These are phyloP conservation scores for Microtus californicus DNA, from an alignment of 2,797 vertebrate species.

Conservation along the genomic window DNA sequence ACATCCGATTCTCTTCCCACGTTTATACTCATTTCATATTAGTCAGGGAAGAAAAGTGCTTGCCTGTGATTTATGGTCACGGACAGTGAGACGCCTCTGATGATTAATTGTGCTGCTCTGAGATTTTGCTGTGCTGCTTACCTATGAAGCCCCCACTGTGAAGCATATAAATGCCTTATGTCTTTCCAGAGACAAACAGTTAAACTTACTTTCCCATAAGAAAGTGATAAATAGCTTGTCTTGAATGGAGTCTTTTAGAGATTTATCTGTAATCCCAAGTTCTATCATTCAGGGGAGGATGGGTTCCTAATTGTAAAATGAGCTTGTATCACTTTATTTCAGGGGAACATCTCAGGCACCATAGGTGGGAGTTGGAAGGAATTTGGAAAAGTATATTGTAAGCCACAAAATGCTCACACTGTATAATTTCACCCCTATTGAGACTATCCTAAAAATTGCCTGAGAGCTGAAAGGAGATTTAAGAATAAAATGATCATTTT, in stretches of 20 bases:
- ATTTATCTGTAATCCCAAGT: conserved; percentile 11
- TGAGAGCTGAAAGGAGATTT: background rate
- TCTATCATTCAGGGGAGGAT: background rate
- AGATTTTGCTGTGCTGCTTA: conserved; percentile 73
- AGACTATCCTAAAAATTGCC: background rate
- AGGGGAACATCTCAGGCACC: background rate
- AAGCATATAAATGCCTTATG: conserved; percentile 80
- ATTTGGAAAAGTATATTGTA: background rate
- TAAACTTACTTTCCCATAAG: conserved; percentile 66
- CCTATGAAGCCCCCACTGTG: conserved; percentile 66
- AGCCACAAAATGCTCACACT: background rate
- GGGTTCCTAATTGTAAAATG: background rate
- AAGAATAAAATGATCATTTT: conserved; percentile 1
- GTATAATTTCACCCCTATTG: background rate
- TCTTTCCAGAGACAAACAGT: conserved; percentile 65
- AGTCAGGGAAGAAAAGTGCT: conserved; percentile 74
- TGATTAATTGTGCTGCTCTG: conserved; percentile 84
- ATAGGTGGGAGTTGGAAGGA: background rate
- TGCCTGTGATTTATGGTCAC: conserved; percentile 85
- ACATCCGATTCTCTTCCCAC: conserved; percentile 72
- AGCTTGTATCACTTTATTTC: conserved; percentile 4
- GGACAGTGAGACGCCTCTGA: conserved; percentile 81
- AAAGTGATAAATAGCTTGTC: background rate
- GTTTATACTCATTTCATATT: conserved; percentile 74
- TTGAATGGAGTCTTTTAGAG: conserved; percentile 10